Conservation (phyloP, 1,140 invertebrate species). For the Tenebrio molitor region DNA sequence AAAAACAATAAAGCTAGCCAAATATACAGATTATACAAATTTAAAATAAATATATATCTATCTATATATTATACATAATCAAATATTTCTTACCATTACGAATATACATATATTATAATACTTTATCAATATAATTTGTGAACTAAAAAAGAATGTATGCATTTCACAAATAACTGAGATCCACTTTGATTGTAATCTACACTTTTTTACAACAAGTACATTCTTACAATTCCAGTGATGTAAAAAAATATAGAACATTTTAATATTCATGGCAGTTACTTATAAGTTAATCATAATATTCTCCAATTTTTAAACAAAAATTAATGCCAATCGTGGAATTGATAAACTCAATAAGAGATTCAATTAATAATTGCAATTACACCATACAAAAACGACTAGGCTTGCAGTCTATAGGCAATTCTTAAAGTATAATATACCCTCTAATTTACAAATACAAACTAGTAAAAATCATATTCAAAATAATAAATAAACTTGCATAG, state of each 20-base stretch:
- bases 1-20: slow-evolving; percentile 32
- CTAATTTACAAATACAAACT: slow-evolving; percentile 23
- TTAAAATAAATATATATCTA: slow-evolving; percentile 15
- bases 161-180: slow-evolving; percentile 40
- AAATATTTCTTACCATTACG: slow-evolving; percentile 21
- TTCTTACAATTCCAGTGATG: slow-evolving; percentile 22
- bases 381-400: slow-evolving; percentile 44
- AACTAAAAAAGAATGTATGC: slow-evolving; percentile 40
- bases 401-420: slow-evolving; percentile 47
- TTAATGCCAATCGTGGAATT: slow-evolving; percentile 37
- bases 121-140: slow-evolving; percentile 31
- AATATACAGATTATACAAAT: slow-evolving; percentile 32
- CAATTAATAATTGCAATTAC: slow-evolving; percentile 43
- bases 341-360: slow-evolving; percentile 34
- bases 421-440: slow-evolving; percentile 31
- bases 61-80: slow-evolving; percentile 13
- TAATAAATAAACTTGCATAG: slow-evolving; percentile 31
- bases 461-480: slow-evolving; percentile 18
- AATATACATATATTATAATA: slow-evolving; percentile 39
- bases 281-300: slow-evolving; percentile 28
- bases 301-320: slow-evolving; percentile 10
- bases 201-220: slow-evolving; percentile 27
- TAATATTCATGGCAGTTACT: slow-evolving; percentile 34
- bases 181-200: slow-evolving; percentile 27
- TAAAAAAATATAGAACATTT: slow-evolving; percentile 40